Evolutionary conservation across 1,140 invertebrate species (phyloP), one percentile per base, ranked within the genome.

Genomic region (Ips typographus): DNA sequence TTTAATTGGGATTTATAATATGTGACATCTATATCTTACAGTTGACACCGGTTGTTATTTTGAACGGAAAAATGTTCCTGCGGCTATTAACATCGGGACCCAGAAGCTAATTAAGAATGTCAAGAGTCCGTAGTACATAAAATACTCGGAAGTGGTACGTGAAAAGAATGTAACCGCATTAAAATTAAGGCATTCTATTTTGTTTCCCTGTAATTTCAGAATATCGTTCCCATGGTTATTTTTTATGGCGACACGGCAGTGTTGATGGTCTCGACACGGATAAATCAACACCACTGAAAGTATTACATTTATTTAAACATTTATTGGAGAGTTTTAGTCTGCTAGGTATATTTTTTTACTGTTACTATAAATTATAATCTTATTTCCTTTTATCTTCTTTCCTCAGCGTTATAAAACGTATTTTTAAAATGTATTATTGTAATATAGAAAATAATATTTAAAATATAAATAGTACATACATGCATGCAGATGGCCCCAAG

Each of bases 221-320:
- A 41, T 59, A 59, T 59, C 57, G 38, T 59, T 59, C 57, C 57
- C 57, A 59, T 59, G 40, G 57, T 59, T 42, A 42, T 40, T 59
- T 41, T 59, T 59, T 59, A 59, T 41, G 8, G 8, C 57, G 57
- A 59, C 57, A 59, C 40, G 57, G 57, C 37, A 55, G 5, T 36
- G 52, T 55, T 40, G 22, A 22, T 40, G 40, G 6, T 40, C 40
- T 59, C 4, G 41, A 59, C 52, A 55, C 37, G 52, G 52, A 59
- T 59, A 59, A 59, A 59, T 59, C 57, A 59, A 38, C 38, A 59
- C 22, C 22, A 49, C 44, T 8, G 22, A 49, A 49, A 6, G 44
- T 49, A 8, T 49, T 49, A 49, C 7, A 49, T 6, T 49, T 49
- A 49, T 49, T 22, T 1, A 49, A 49, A 49, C 44, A 49, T 49